Base-by-base conservation (phyloP, 1,140 invertebrate species). In the Bombus confusus region DNA sequence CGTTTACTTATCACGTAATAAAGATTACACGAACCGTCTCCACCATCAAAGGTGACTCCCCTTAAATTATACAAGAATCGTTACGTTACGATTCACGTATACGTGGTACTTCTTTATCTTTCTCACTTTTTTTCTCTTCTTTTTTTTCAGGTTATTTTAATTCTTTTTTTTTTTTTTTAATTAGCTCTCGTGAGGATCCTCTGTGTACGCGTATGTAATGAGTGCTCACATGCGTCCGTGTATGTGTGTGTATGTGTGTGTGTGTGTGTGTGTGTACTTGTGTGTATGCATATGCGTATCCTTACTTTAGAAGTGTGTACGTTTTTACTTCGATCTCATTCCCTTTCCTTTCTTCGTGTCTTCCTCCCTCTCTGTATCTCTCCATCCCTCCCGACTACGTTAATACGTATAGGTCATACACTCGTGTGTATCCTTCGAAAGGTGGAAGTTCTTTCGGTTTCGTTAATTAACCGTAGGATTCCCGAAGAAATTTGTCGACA, bases 51-150 rank as follows among this genome's bases (percentile, higher is more conserved):
- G 74, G 47, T 52, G 74, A 37, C 39, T 43, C 73, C 64, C 52
- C 69, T 90, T 90, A 90, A 90, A 90, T 89, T 90, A 90, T 62
- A 88, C 15, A 71, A 39, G 25, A 43, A 74, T 47, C 52, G 47
- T 74, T 74, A 64, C 39, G 59, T 39, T 43, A 77, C 75, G 75
- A 22, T 52, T 62, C 57, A 77, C 75, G 88, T 86, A 87, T 87
- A 86, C 62, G 77, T 68, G 77, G 3, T 84, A 41, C 3, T 72
- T 31, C 39, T 34, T 64, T 22, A 47, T n/a, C n/a, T 6, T 43
- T 66, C 37, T 66, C 39, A 28, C 52, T 64, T 64, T 64, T 28
- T 28, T 52, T 76, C 3, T 76, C n/a, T 62, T 31, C 68, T 34
- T 59, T 69, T 69, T 69, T 47, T 39, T 74, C 18, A 2, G 0